Base-by-base conservation (phyloP, 1,140 invertebrate genomes). In the Eriosoma lanigerum region DNA sequence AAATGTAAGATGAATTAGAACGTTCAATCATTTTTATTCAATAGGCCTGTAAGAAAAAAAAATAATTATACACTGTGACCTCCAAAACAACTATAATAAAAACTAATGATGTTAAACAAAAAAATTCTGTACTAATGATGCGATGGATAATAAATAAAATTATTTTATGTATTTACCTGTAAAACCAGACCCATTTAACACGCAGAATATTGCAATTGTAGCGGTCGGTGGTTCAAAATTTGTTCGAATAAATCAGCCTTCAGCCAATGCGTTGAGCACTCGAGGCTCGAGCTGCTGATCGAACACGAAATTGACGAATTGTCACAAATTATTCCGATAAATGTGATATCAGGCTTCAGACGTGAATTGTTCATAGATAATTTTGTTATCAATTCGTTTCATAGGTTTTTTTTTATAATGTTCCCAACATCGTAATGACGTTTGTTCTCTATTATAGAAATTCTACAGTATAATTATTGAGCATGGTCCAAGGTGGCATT, bases 31-130 rank as follows among this genome's bases (percentile, higher is more conserved):
- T 72, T 72, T 72, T 72, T 15, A 52, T 32, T 52, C 48, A 52
- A 72, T 72, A 17, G 26, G 68, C 26, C 68, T 72, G 68, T 19
- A 72, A 72, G 52, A 72, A 15, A 72, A 72, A 29, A 72, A 72
- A 72, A 72, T 15, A 72, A 72, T n/a, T 26, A 4, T 26, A 29
- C 9, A 52, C 12, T 48, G 17, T 72, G 68, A 72, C 68, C 68
- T 72, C 68, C 68, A 72, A 38, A 72, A 52, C 17, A 21, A 52
- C 10, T 13, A 29, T 3, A 9, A 29, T 72, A 52, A 24, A 46
- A 68, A 26, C 46, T 17, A 24, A 68, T 17, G 38, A 68, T 17
- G 38, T 68, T 6, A 46, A 48, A 17, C 21, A 10, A 6, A 1
- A 68, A 26, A 68, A 26, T 29, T 13, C 1, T 10, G 17, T 50